Evolutionary conservation across 2,888 invertebrate genomes (phyloP).

Genomic region (Lithosia quadra): DNA sequence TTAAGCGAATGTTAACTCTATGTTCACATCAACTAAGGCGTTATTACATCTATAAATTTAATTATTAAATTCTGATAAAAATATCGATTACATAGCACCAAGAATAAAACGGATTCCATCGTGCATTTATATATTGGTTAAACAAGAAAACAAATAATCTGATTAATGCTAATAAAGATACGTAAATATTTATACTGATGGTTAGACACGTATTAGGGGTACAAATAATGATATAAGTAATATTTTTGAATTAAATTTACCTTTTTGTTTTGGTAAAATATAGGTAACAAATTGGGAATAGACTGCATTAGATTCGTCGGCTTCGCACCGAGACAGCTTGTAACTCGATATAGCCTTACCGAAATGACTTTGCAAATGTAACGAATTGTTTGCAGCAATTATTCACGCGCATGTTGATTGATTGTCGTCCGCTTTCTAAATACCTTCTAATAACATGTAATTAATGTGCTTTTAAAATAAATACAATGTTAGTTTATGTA

Average conservation of each 20-base stretch:
- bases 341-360: constrained; percentile 51
- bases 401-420: constrained; percentile 50
- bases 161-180: not conserved
- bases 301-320: constrained; percentile 22
- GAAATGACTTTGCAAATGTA: constrained; percentile 53
- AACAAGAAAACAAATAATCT: no score
- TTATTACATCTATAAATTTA: not conserved
- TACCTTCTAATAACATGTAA: constrained; percentile 8
- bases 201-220: not conserved
- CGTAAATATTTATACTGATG: not conserved
- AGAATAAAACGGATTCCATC: no score
- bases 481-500: not conserved
- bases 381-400: constrained; percentile 61
- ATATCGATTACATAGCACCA: no score
- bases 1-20: not conserved
- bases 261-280: not conserved
- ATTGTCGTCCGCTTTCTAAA: constrained; percentile 36
- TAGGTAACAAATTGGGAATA: constrained; percentile 18
- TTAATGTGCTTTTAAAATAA: constrained; percentile 8
- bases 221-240: not conserved
- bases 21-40: no score
- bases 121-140: no score
- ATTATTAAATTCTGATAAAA: not conserved
- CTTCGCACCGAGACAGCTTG: constrained; percentile 44
- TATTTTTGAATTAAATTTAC: not conserved